Evolutionary conservation across 2,113 vertebrate genomes (phyloP).

Genomic region (Butastur rufipennis): DNA sequence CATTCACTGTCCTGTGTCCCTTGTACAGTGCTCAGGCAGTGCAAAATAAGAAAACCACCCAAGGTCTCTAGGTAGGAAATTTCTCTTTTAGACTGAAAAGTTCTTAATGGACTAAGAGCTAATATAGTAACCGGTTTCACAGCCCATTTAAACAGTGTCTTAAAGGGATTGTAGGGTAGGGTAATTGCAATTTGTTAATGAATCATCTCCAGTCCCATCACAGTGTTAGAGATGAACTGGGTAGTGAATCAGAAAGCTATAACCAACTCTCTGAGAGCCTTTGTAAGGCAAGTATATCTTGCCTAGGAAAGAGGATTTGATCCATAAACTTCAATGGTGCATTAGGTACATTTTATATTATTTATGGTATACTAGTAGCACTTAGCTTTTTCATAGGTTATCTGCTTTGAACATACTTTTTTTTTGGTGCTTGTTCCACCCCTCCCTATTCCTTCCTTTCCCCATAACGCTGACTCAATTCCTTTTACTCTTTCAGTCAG

Average conservation of each 20-base stretch:
- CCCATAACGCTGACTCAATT: conserved; percentile 37
- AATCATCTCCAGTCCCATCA: background rate
- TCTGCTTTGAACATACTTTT: background rate
- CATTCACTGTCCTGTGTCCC: background rate
- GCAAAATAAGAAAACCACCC: background rate
- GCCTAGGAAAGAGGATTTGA: background rate
- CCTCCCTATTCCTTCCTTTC: conserved; percentile 48
- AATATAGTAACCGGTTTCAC: background rate
- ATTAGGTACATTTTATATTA: background rate
- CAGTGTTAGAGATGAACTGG: background rate
- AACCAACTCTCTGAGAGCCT: background rate
- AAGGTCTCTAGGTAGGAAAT: background rate
- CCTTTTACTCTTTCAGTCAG: conserved; percentile 33
- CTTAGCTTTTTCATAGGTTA: background rate
- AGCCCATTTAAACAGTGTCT: background rate
- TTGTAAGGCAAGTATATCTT: background rate
- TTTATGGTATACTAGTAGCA: background rate
- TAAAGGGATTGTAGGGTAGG: background rate
- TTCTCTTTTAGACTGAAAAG: background rate
- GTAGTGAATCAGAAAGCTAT: background rate
- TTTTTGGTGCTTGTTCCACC: background rate
- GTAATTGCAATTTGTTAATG: background rate
- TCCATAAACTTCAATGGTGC: background rate
- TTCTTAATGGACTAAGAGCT: background rate
- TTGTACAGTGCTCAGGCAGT: background rate